Base-by-base conservation (phyloP, 2,888 invertebrate genomes). In the Oegoconia quadripuncta region DNA sequence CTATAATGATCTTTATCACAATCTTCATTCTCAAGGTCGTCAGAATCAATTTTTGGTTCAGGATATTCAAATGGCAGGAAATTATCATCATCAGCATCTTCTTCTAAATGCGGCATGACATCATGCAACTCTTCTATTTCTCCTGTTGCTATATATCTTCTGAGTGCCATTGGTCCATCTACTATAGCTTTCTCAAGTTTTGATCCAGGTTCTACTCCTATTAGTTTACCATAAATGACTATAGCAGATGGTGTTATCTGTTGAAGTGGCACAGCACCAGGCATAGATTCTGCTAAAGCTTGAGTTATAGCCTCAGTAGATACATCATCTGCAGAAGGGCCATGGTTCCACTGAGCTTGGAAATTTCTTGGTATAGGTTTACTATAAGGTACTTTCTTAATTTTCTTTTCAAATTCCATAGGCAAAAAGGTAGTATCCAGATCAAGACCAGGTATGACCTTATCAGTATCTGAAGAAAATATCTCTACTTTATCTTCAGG, bases 311-410 rank as follows among this genome's bases (percentile, higher is more conserved):
- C 91, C 61, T 94, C 94, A 43, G 72, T 65, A 34, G 78, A 60
- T 41, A 76, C 68, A 41, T 90, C 90, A 43, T 88, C 84, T 22
- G 87, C 80, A 32, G 91, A 88, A 18, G 82, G 78, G 37, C 93
- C 92, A 69, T 95, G 94, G 61, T 95, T 96, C 98, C 98, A 98
- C 54, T 97, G 96, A n/a, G 95, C 96, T 83, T 98, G 97, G 87
- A 98, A 98, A 66, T 97, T 96, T 59, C 95, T 92, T 2, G 98
- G 98, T 72, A 98, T 97, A 11, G 98, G 98, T 76, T 98, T 97
- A 57, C 97, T 96, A 67, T 96, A 98, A 5, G 98, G 97, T 37
- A 96, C 95, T 71, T 95, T 95, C 65, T 95, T 95, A 25, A 92
- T 89, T 55, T 93, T 93, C 69, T 92, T 93, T 41, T 90, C 89